Evolutionary conservation across 2,797 vertebrate genomes (phyloP), one percentile per base, ranked within the genome.

Genomic region (Lemur catta): DNA sequence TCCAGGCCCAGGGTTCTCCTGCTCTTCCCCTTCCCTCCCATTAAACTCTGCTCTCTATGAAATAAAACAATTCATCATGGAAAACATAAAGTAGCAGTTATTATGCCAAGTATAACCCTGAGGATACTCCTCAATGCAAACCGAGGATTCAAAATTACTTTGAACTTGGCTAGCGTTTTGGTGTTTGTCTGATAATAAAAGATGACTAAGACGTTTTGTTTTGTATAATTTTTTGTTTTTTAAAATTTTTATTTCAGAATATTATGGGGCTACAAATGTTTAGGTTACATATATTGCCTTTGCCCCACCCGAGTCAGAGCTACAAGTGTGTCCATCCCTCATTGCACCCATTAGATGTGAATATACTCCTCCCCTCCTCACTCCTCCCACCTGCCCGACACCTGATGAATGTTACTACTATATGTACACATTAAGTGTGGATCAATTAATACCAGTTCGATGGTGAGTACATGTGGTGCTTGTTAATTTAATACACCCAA

Each of bases 21-120:
- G 35, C n/a, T 76, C 74, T 72, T 87, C 17, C 52, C 30, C 4
- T 89, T 67, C 12, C 26, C 24, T 87, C 41, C n/a, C 50, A 50
- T 50, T 89, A 87, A 87, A n/a, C n/a, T 75, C 41, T 63, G 15
- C 20, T 57, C 82, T 87, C 67, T 48, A 48, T 18, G 30, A 87
- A 84, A 95, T 69, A 86, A 94, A 89, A 65, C 43, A 82, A 48
- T 28, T 50, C 46, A 95, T 90, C 81, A 65, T 17, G 76, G 81
- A 93, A 95, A 95, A 67, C 5, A 65, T 14, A 63, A 84, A 85
- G 33, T 15, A 52, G 41, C 2, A 38, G 75, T 75, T 43, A 91
- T 84, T 85, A 71, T 61, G 41, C 65, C 52, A 50, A 55, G 22
- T 52, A 75, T 33, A 86, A 43, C 59, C 52, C 63, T 84, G 30